Base-by-base conservation (phyloP, 2,888 invertebrate genomes). In the Acanthosepion pharaonis region DNA sequence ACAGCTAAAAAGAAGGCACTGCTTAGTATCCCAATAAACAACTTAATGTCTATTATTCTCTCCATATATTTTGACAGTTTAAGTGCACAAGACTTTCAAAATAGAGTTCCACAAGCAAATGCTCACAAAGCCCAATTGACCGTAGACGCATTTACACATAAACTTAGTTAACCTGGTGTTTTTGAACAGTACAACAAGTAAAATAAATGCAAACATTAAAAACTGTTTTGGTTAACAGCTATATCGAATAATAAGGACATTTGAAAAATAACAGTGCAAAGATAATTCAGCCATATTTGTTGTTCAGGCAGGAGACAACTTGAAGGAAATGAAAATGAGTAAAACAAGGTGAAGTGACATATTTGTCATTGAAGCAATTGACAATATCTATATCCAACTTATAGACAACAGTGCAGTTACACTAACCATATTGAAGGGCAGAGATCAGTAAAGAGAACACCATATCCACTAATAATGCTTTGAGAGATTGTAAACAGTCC, bases 321-420 rank as follows among this genome's bases (percentile, higher is more conserved):
- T 59, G n/a, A 33, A n/a, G 11, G 33, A 78, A 78, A 28, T 42
- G 42, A 64, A 25, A 25, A 78, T 78, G n/a, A 78, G 28, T 78
- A 78, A 78, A 78, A 28, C 11, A n/a, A 9, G 18, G 78, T 78
- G n/a, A n/a, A n/a, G 18, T n/a, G 78, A 78, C 78, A 78, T 42
- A 78, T 78, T 11, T 33, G 33, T 78, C n/a, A 11, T 23, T 78
- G 78, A 78, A n/a, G 78, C 78, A 78, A n/a, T 78, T 78, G 78
- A n/a, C 78, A n/a, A 78, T 78, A 78, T 78, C n/a, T 78, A 78
- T n/a, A n/a, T 78, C n/a, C n/a, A 78, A 78, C 15, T n/a, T 78
- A n/a, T n/a, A 78, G 78, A 15, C n/a, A 78, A 78, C 78, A 78
- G 78, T 78, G n/a, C n/a, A n/a, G 78, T 78, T 78, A 78, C n/a